Evolutionary conservation across 2,888 invertebrate genomes (phyloP).

Genomic region (Eupeodes latifasciatus): DNA sequence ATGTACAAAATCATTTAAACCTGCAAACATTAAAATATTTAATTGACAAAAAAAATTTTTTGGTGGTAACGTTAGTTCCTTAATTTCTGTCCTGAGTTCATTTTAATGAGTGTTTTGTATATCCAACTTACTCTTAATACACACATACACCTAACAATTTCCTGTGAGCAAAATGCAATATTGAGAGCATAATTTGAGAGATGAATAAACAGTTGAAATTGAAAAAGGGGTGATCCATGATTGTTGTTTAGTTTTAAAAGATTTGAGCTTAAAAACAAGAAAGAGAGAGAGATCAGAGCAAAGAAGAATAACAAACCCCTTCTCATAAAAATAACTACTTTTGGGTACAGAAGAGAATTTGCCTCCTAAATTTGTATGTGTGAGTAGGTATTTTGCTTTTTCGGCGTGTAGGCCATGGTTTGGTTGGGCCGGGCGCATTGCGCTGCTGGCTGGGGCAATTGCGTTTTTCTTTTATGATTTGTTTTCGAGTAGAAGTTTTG

Average conservation of each 20-base stretch:
- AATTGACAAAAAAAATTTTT: neutral
- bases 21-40: neutral
- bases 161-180: neutral
- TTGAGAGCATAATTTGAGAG: slow-evolving; percentile 23
- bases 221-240: slow-evolving; percentile 39
- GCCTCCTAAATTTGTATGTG: no score
- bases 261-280: neutral
- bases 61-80: neutral
- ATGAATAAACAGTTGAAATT: no score
- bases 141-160: neutral
- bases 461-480: neutral
- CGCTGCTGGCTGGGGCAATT: slow-evolving; percentile 56
- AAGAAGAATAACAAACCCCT: slow-evolving; percentile 6
- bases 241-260: neutral
- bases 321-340: no score
- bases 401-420: slow-evolving; percentile 61
- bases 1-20: neutral
- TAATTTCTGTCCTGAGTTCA: neutral
- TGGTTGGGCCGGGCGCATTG: slow-evolving; percentile 47
- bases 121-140: slow-evolving; percentile 35
- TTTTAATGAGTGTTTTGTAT: slow-evolving; percentile 15
- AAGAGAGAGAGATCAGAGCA: neutral
- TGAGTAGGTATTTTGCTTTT: no score
- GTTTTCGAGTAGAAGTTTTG: slow-evolving; percentile 7
- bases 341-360: no score